phyloP scores from a whole-genome alignment of 2,797 vertebrate species.

The Sylvilagus floridanus region DNA sequence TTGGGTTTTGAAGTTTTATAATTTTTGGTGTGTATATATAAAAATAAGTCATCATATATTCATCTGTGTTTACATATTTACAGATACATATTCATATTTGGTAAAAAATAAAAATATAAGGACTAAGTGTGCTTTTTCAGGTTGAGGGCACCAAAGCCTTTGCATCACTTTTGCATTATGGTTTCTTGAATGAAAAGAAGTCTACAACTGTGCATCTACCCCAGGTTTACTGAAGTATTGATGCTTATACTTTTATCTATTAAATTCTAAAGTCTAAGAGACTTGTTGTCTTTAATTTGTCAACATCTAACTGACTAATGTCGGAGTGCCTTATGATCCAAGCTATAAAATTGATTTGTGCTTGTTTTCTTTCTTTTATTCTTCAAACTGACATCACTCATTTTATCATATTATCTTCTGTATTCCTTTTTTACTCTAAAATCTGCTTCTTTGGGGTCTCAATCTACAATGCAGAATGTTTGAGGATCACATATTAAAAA shows the following conservation, averaged over 20 bases:
- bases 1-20: constrained; percentile 1
- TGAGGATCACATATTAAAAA: constrained; percentile 29
- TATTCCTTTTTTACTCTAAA: constrained; percentile 5
- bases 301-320: not conserved
- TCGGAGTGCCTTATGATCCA: not conserved
- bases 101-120: not conserved
- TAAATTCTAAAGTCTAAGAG: not conserved
- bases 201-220: not conserved
- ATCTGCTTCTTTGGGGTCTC: not conserved
- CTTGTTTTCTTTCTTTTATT: not conserved
- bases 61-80: not conserved
- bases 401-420: constrained; percentile 6
- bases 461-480: not conserved
- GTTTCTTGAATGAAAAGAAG: not conserved
- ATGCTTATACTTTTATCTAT: not conserved
- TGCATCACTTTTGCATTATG: not conserved
- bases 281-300: not conserved
- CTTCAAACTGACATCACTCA: not conserved
- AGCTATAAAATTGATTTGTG: not conserved
- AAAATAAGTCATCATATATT: not conserved
- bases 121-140: not conserved
- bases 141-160: not conserved
- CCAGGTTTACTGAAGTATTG: not conserved
- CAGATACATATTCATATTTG: not conserved
- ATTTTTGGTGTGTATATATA: not conserved